Evolutionary conservation across 1,140 invertebrate genomes (phyloP), one percentile per base, ranked within the genome.

Genomic region (Andricus grossulariae): DNA sequence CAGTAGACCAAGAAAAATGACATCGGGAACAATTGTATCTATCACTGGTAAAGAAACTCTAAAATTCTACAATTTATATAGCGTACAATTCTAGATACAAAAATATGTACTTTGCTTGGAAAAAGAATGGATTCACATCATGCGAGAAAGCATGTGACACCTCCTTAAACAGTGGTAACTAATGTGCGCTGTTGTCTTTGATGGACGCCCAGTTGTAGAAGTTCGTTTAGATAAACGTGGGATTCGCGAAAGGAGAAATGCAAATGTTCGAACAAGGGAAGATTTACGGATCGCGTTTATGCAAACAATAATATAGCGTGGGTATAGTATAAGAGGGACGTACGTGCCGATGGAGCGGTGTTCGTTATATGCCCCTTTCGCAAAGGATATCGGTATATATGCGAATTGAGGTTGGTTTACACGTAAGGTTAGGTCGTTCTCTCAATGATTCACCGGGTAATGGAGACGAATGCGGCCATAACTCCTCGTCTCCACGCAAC

Each of bases 391-490:
- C 0, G 18, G 8, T 25, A 57, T 25, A 57, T 18, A 57, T 57
- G 55, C 25, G 55, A 57, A 57, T 57, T 57, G 55, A 13, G 55
- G 55, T 57, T 18, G 19, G 55, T 57, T 57, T 57, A 57, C 55
- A 57, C 13, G 55, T 57, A 57, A 57, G 55, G 82, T 76, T 54
- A 76, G 76, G 78, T 82, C 82, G 83, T 84, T 84, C 80, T 76
- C 77, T 82, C 87, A 84, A 87, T 87, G 86, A 87, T 88, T 88
- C 86, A 87, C 82, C 82, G 80, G 72, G 82, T 89, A 89, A 89
- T 89, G 87, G 88, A 88, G 88, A 89, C 88, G 87, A 89, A 89
- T 89, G 85, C 82, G 83, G 77, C 81, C 83, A 87, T 88, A 87
- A 88, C 84, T 88, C 78, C 81, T 84, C 83, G 82, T 86, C 80